Percentiles rank a stretch among this genome's conserved stretches.
Evolutionary conservation across 2,888 invertebrate species (phyloP).

Genomic region (Eupithecia tripunctaria): DNA sequence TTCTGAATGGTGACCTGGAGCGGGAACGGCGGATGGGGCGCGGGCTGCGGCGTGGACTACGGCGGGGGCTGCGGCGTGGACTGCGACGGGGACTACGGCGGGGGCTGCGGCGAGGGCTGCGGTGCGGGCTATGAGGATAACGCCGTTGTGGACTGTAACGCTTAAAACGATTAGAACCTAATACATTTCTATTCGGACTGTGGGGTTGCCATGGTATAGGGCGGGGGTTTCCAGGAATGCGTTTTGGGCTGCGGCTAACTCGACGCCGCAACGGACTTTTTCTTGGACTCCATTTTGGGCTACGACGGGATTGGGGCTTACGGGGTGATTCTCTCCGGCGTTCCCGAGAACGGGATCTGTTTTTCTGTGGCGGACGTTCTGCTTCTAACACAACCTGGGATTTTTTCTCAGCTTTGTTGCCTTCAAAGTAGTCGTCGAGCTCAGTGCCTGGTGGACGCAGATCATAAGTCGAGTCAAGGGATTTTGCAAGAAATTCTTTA

Average conservation of each 20-base stretch:
- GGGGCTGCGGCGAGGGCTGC: slow-evolving; percentile 37
- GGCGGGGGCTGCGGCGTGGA: slow-evolving; percentile 39
- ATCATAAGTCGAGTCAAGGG: slow-evolving; percentile 69
- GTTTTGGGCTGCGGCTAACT: slow-evolving; percentile 27
- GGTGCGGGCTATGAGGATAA: slow-evolving; percentile 38
- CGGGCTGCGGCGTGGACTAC: slow-evolving; percentile 44
- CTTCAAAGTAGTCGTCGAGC: slow-evolving; percentile 71
- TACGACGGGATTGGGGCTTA: slow-evolving; percentile 30
- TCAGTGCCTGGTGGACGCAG: slow-evolving; percentile 78
- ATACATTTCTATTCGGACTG: slow-evolving; percentile 24
- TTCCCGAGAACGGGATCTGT: slow-evolving; percentile 34
- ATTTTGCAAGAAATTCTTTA: slow-evolving; percentile 73
- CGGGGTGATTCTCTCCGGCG: slow-evolving; percentile 36
- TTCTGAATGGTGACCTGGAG: slow-evolving; percentile 50
- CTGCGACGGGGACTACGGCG: slow-evolving; percentile 40
- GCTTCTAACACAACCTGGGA: slow-evolving; percentile 7
- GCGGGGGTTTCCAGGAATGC: not conserved
- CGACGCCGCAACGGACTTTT: slow-evolving; percentile 40
- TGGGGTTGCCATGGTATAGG: slow-evolving; percentile 35
- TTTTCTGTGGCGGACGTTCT: not conserved
- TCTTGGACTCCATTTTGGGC: slow-evolving; percentile 40
- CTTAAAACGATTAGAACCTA: slow-evolving; percentile 25
- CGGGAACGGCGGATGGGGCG: slow-evolving; percentile 31
- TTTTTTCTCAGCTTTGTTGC: slow-evolving; percentile 51
- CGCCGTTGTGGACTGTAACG: slow-evolving; percentile 42